Evolutionary conservation across 2,888 invertebrate genomes (phyloP), one percentile per base, ranked within the genome.

Genomic region (Ochlodes sylvanus): DNA sequence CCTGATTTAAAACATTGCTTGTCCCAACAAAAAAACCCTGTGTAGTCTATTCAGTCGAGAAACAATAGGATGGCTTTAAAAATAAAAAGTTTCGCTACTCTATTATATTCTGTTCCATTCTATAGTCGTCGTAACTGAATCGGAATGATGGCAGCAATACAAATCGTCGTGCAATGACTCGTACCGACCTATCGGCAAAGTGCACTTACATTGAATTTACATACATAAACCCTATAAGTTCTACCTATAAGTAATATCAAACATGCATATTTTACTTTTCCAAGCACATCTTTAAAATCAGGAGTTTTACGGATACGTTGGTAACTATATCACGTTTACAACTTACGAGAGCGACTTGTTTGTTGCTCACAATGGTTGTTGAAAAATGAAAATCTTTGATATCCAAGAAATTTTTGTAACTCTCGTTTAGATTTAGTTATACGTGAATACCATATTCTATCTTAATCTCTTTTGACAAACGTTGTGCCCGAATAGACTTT

Each of bases 21-120:
- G 44, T 47, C 44, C 17, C 17, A 52, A 50, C 21, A 3, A 21
- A 52, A 21, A 52, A 52, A 5, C 10, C 21, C 21, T 21, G 52
- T 21, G 47, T 27, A 47, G 42, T 61, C 19, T 19, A 62, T 62
- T 62, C 50, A 62, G 38, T 38, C n/a, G 62, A 19, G 34, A 62
- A 52, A 62, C 62, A 62, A 62, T 62, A 38, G 38, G 38, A 32
- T 27, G 47, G 21, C 14, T 38, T 34, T 44, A 19, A 52, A 61
- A 41, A 44, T 62, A 62, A 62, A n/a, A 62, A 38, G 50, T 17
- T 62, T 62, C 12, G 47, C 32, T 17, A 15, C 19, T 50, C 54
- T 42, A 60, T 52, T 63, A 65, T 68, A 66, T 50, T 63, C 38
- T n/a, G 34, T 52, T 62, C 44, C 47, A 38, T 52, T 62, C 27